Evolutionary conservation across 2,888 invertebrate genomes (phyloP), one percentile per base, ranked within the genome.

Genomic region (Erpobdella octoculata): DNA sequence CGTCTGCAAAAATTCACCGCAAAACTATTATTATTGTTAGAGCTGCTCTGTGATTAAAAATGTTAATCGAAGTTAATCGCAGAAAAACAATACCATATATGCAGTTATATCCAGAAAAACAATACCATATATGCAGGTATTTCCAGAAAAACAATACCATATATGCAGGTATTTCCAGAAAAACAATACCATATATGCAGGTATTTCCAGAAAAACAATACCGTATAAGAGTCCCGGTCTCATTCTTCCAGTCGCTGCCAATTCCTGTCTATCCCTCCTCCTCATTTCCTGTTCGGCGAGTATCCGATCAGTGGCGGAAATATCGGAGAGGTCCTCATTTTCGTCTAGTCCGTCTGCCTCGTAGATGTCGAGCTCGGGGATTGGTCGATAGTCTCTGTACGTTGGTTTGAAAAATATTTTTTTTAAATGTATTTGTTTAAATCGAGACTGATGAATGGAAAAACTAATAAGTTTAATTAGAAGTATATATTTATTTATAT

Each of bases 321-420:
- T 86, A 62, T 90, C 89, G 67, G 82, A 82, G 73, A 91, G 91
- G 79, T 82, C 81, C 5, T 91, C 93, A 12, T 91, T 93, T 75
- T 91, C 90, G 80, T 96, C 96, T 77, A 97, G 82, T 76, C 89
- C 88, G 73, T 89, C 89, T 0, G 87, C 87, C 82, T 97, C 97
- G 81, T 96, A 98, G 35, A 88, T 88, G 85, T 99, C 98, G 80
- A 99, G 85, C 41, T 89, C 93, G 46, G 97, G 93, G 88, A 96
- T 93, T 1, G 92, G 89, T 2, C 93, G 93, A 84, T 98, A 99
- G 85, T 98, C 98, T 76, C 93, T 93, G 72, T 4, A 64, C 28
- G n/a, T n/a, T n/a, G n/a, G n/a, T n/a, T n/a, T n/a, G n/a, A n/a
- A n/a, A n/a, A 35, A 12, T 31, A 21, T 69, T 69, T 67, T n/a